Conservation (phyloP, 1,140 invertebrate genomes). For the Drosophila fuyamai region DNA sequence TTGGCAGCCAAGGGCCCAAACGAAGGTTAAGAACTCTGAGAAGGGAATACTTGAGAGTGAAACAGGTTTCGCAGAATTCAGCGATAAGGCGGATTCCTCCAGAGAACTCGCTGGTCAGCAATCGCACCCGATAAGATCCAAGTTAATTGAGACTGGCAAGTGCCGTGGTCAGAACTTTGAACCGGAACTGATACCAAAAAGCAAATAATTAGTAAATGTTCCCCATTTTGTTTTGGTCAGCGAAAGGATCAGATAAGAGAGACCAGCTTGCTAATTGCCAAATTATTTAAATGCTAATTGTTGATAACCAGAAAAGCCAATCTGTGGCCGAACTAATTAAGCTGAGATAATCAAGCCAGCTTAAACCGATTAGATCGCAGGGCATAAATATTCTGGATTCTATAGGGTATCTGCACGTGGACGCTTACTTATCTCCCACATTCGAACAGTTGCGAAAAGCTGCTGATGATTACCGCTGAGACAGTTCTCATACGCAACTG, state of each 20-base stretch:
- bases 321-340: constrained; percentile 22
- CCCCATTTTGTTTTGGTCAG: constrained; percentile 41
- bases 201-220: constrained; percentile 20
- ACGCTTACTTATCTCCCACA: constrained; percentile 8
- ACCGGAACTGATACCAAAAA: constrained; percentile 14
- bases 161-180: constrained; percentile 64
- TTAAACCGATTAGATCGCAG: constrained; percentile 2
- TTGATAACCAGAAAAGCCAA: constrained; percentile 10
- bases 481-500: constrained; percentile 46
- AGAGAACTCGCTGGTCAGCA: constrained; percentile 6
- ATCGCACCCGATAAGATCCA: constrained; percentile 56
- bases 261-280: constrained; percentile 30
- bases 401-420: constrained; percentile 45
- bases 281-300: constrained; percentile 54
- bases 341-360: constrained; percentile 2
- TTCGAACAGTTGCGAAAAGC: constrained; percentile 43
- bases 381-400: background rate
- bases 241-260: constrained; percentile 68
- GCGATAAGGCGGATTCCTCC: constrained; percentile 28
- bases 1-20: constrained; percentile 4
- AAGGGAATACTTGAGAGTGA: constrained; percentile 30
- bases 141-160: constrained; percentile 74
- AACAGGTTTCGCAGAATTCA: constrained; percentile 61
- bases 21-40: constrained; percentile 15
- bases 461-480: constrained; percentile 44